A percentile compares a stretch with the other conserved stretches of the same genome.
phyloP scores from a whole-genome alignment of 2,113 vertebrate species.

The Cairina moschata region DNA sequence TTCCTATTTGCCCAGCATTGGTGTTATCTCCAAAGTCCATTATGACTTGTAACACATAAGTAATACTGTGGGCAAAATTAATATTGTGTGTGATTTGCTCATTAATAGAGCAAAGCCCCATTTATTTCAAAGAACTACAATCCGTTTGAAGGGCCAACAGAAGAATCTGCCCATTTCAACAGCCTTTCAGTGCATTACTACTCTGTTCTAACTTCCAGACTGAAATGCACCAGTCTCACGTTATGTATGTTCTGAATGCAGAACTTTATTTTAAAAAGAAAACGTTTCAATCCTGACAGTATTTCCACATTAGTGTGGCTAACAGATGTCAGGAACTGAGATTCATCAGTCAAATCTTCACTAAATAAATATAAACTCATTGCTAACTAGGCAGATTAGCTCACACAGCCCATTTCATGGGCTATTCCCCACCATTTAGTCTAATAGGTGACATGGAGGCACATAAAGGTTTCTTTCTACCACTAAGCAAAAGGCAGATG shows the following conservation, averaged over 20 bases:
- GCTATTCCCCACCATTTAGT: neutral
- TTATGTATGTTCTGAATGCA: neutral
- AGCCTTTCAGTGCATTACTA: neutral
- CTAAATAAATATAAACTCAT: slow-evolving; percentile 20
- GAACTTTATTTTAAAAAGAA: neutral
- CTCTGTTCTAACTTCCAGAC: neutral
- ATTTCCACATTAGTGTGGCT: slow-evolving; percentile 45
- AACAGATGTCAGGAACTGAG: neutral
- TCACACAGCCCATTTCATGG: neutral
- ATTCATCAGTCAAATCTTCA: neutral
- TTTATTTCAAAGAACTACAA: neutral
- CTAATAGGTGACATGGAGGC: neutral
- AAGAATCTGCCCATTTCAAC: neutral
- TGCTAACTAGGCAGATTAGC: slow-evolving; percentile 3
- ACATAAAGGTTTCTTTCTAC: neutral
- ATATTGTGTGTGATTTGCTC: neutral
- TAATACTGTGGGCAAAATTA: neutral
- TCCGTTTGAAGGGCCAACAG: neutral
- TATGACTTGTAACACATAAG: neutral
- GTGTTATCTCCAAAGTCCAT: neutral
- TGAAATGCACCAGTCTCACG: neutral
- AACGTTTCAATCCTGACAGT: neutral
- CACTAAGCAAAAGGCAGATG: neutral
- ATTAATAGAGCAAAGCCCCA: neutral
- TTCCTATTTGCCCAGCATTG: neutral